A percentile compares a stretch with the other conserved stretches of the same genome.
phyloP scores from a whole-genome alignment of 2,888 invertebrate genomes.

The Vanessa cardui region DNA sequence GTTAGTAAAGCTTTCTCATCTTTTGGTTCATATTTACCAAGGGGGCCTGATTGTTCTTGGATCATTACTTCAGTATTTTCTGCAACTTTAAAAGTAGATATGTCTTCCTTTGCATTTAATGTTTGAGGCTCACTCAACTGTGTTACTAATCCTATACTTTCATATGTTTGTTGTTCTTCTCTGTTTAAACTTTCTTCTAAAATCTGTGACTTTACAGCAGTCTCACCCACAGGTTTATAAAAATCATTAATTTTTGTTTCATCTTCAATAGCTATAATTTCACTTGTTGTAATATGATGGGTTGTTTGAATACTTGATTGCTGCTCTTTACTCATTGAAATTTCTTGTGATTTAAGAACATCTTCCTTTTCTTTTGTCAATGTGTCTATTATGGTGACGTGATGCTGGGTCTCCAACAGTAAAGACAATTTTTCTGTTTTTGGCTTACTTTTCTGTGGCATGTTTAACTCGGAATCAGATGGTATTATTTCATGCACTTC shows the following conservation, averaged over 20 bases:
- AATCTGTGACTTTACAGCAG: constrained; percentile 45
- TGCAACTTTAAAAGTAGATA: constrained; percentile 45
- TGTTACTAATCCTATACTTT: constrained; percentile 40
- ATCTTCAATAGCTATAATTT: constrained; percentile 61
- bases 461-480: constrained; percentile 54
- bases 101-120: constrained; percentile 42
- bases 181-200: constrained; percentile 49
- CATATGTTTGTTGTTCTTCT: constrained; percentile 51
- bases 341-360: constrained; percentile 43
- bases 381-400: constrained; percentile 58
- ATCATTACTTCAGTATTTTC: constrained; percentile 47
- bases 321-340: constrained; percentile 48
- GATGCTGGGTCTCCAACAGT: constrained; percentile 56
- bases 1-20: constrained; percentile 54
- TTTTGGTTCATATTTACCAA: constrained; percentile 46
- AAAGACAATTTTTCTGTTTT: constrained; percentile 49
- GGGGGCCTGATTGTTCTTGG: constrained; percentile 45
- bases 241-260: constrained; percentile 47
- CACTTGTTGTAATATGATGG: constrained; percentile 60
- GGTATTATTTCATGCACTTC: constrained; percentile 56
- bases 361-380: constrained; percentile 60
- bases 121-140: constrained; percentile 33
- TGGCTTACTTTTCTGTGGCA: constrained; percentile 41
- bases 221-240: constrained; percentile 47
- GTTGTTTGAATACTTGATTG: constrained; percentile 53